A percentile compares a stretch with the other conserved stretches of the same genome.
phyloP scores from a whole-genome alignment of 1,140 invertebrate species.

The Antheraea mylitta region DNA sequence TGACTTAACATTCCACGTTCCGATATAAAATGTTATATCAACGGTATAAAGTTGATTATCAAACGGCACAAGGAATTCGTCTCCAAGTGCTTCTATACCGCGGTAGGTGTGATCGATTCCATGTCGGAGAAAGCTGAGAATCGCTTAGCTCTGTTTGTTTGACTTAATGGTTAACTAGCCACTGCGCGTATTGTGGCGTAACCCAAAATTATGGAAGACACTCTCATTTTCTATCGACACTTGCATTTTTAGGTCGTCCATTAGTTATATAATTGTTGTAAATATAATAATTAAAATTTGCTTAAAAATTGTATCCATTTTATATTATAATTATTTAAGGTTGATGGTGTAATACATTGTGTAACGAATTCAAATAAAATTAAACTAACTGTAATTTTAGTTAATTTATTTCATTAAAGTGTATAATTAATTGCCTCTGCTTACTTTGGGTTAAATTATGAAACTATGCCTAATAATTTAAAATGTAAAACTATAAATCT shows the following conservation, averaged over 20 bases:
- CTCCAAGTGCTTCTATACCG: conserved; percentile 13
- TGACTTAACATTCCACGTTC: background rate
- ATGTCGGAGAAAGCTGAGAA: conserved; percentile 39
- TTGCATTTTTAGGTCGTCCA: conserved; percentile 32
- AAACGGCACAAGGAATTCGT: conserved; percentile 5
- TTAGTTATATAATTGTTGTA: conserved; percentile 13
- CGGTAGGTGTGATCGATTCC: conserved; percentile 36
- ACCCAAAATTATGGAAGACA: conserved; percentile 39
- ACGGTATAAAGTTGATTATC: conserved; percentile 19
- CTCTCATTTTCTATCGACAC: conserved; percentile 48
- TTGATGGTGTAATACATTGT: too few relatives aligned
- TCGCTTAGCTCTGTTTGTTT: conserved; percentile 31
- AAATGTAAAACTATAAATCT: too few relatives aligned
- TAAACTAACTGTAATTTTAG: too few relatives aligned
- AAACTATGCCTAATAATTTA: too few relatives aligned
- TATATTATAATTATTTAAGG: too few relatives aligned
- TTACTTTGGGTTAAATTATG: too few relatives aligned
- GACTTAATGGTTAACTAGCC: conserved; percentile 33
- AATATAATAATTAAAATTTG: background rate
- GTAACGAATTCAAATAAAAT: too few relatives aligned
- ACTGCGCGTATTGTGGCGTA: conserved; percentile 41
- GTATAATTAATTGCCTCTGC: too few relatives aligned
- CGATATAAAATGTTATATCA: conserved; percentile 18
- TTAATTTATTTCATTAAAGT: too few relatives aligned
- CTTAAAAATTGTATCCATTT: too few relatives aligned